A percentile compares a stretch with the other conserved stretches of the same genome.
Evolutionary conservation across 2,797 vertebrate genomes (phyloP).

Genomic region (Gymnothorax reevesii): DNA sequence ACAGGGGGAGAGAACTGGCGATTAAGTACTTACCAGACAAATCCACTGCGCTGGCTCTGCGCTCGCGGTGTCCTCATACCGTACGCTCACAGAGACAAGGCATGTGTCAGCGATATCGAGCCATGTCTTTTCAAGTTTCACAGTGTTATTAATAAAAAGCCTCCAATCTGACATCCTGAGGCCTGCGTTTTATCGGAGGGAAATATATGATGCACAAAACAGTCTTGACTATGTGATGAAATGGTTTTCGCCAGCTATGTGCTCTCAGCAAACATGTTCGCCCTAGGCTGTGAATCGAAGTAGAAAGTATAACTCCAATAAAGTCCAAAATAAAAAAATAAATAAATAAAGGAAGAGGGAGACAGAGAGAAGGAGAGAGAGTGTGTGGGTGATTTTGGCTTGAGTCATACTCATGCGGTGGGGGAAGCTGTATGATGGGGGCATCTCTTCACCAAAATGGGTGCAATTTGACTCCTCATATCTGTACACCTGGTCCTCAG

Average conservation of each 20-base stretch:
- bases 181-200: not conserved
- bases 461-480: not conserved
- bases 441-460: not conserved
- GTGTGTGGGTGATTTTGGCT: not conserved
- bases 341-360: slow-evolving; percentile 26
- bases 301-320: not conserved
- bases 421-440: not conserved
- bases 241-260: not conserved
- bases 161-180: not conserved
- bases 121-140: not conserved
- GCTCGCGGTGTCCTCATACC: not conserved
- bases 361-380: slow-evolving; percentile 5
- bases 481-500: slow-evolving; percentile 16
- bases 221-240: not conserved
- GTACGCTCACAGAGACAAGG: not conserved
- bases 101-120: not conserved
- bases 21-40: not conserved
- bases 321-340: slow-evolving; percentile 1
- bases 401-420: not conserved
- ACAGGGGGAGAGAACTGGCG: not conserved
- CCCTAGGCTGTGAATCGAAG: slow-evolving; percentile 16
- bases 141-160: not conserved
- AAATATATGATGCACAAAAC: not conserved
- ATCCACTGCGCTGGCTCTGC: not conserved
- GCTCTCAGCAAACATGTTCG: not conserved